Percentiles rank a stretch among this genome's conserved stretches.
These are phyloP conservation scores for Lobophora halterata DNA, from an alignment of 2,888 invertebrate genomes.

Conservation along the genomic window DNA sequence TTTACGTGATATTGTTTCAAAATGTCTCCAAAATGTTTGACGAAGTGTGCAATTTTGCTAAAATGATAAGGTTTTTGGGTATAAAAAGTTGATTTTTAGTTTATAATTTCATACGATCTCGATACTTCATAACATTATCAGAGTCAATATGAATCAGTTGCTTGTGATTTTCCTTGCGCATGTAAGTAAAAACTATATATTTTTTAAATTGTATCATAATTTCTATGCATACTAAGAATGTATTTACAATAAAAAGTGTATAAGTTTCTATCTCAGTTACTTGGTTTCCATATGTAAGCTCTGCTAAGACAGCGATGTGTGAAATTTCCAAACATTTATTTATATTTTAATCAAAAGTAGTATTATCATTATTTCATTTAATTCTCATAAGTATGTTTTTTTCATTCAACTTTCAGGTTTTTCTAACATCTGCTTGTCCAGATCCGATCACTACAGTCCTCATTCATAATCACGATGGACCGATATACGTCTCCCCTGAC, in stretches of 20 bases:
- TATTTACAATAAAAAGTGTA: too few species aligned
- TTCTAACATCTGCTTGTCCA: constrained; percentile 28
- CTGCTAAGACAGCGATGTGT: too few species aligned
- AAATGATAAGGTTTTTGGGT: constrained; percentile 15
- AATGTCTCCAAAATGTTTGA: constrained; percentile 10
- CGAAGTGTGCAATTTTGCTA: constrained; percentile 13
- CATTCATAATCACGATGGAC: constrained; percentile 56
- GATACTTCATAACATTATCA: background rate
- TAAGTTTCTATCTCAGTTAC: too few species aligned
- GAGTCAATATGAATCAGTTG: constrained; percentile 11
- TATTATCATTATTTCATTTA: too few species aligned
- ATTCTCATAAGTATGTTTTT: too few species aligned
- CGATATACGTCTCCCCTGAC: constrained; percentile 39
- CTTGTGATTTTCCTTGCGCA: constrained; percentile 6
- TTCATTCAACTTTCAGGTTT: constrained; percentile 3
- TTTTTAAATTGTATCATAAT: too few species aligned
- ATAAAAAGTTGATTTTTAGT: constrained; percentile 6
- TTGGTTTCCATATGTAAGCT: too few species aligned
- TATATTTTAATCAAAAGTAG: too few species aligned
- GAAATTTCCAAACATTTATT: too few species aligned
- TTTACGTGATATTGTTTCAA: constrained; percentile 19
- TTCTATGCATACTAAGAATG: too few species aligned
- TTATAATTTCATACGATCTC: background rate
- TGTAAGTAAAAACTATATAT: too few species aligned
- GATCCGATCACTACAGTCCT: constrained; percentile 44